A percentile compares a stretch with the other conserved stretches of the same genome.
phyloP scores from a whole-genome alignment of 2,113 vertebrate species.

The Nothocercus nigrocapillus region DNA sequence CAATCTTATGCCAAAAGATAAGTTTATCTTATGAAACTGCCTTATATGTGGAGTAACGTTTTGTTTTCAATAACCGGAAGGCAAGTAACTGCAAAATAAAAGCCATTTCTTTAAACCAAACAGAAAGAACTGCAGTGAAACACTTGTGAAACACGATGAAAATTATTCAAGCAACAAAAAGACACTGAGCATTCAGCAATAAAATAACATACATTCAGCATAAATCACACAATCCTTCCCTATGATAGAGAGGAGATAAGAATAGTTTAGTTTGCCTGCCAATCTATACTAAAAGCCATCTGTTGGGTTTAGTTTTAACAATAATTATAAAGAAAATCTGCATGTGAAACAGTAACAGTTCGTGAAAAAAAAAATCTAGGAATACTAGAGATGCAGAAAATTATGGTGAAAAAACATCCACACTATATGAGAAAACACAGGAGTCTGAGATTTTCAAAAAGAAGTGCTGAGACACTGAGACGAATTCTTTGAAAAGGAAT shows the following conservation, averaged over 20 bases:
- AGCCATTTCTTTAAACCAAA: not conserved
- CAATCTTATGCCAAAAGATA: not conserved
- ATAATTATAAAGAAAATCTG: not conserved
- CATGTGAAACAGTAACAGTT: not conserved
- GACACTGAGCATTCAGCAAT: not conserved
- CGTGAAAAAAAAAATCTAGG: not conserved
- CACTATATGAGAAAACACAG: not conserved
- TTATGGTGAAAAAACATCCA: not conserved
- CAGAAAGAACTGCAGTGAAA: not conserved
- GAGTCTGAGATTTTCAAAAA: not conserved
- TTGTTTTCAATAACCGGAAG: not conserved
- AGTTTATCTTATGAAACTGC: not conserved
- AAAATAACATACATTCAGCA: not conserved
- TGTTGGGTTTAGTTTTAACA: not conserved
- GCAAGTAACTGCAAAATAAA: not conserved
- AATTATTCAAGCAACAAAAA: not conserved
- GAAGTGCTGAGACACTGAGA: not conserved
- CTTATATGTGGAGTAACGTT: not conserved
- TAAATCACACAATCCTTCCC: not conserved
- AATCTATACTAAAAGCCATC: not conserved
- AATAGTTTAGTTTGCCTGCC: not conserved
- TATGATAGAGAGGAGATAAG: not conserved
- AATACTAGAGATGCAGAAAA: not conserved
- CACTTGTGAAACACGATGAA: not conserved
- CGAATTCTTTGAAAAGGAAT: not conserved